These are phyloP conservation scores for Acronicta psi DNA, from an alignment of 2,888 invertebrate species.

Conservation along the genomic window DNA sequence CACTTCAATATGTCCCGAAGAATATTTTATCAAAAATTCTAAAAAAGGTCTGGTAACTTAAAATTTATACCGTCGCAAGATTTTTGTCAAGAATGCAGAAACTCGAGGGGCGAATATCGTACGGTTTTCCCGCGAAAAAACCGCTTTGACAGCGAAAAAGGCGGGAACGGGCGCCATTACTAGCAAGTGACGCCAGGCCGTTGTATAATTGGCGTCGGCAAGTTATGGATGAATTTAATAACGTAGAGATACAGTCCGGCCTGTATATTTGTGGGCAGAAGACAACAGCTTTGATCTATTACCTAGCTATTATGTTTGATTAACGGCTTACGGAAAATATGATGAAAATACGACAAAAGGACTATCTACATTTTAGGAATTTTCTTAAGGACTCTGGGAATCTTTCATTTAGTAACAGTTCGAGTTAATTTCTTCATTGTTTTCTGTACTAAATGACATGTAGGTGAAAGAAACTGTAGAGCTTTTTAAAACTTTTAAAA, in stretches of 20 bases:
- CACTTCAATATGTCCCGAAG: conserved; percentile 46
- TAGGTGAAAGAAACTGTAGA: no score
- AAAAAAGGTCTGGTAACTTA: conserved; percentile 53
- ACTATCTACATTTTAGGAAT: no score
- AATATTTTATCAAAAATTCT: conserved; percentile 55
- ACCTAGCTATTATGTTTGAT: conserved; percentile 26
- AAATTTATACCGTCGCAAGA: conserved; percentile 59
- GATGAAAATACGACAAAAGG: conserved; percentile 13
- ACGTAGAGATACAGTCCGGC: conserved; percentile 57
- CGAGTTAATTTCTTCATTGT: no score
- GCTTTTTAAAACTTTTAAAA: no score
- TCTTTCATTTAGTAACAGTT: no score
- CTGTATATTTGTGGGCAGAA: conserved; percentile 52
- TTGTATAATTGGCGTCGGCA: conserved; percentile 73
- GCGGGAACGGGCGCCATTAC: conserved; percentile 89
- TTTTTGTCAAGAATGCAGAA: conserved; percentile 60
- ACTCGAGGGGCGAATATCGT: conserved; percentile 66
- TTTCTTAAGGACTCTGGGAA: no score
- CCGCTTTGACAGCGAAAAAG: conserved; percentile 87
- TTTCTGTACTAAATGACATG: no score
- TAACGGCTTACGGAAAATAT: conserved; percentile 25
- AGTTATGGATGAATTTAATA: conserved; percentile 74
- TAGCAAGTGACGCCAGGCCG: conserved; percentile 89
- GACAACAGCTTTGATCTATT: conserved; percentile 55
- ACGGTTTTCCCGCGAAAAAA: conserved; percentile 81